Evolutionary conservation across 2,113 vertebrate species (phyloP), one percentile per base, ranked within the genome.

Genomic region (Herpailurus yagouaroundi): DNA sequence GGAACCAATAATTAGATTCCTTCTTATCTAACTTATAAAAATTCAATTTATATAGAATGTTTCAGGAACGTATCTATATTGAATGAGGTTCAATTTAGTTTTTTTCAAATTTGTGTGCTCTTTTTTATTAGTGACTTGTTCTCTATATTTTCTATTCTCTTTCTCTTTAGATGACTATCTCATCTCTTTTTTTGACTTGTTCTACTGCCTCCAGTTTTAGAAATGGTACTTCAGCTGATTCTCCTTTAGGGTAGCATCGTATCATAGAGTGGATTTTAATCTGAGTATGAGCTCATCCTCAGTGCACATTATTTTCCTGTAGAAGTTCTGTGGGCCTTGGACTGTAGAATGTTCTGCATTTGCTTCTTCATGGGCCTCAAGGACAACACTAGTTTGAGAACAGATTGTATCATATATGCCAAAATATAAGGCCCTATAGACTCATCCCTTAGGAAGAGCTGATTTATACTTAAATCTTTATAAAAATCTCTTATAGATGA

Each of bases 21-120:
- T 79, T 55, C 29, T 27, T 45, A 84, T 29, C 31, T 11, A 87
- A n/a, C 87, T 93, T 48, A 60, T 27, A 77, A 94, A 96, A 48
- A 19, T 45, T 73, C 57, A 38, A 23, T 69, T 88, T 23, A 60
- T 48, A 64, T 1, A 79, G 60, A 73, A 45, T 41, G 6, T 38
- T 95, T 68, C 19, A 68, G 73, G 79, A 76, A 88, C 27, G n/a
- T n/a, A 60, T 31, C 23, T 68, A 31, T 29, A 31, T 7, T 25
- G 77, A 80, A 33, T 76, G 57, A 57, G 6, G 13, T 5, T 68
- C 69, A 88, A 48, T 77, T 18, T 92, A 52, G 41, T n/a, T 88
- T 13, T 86, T 60, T 52, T 31, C 48, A 21, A 16, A 60, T 55
- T 1, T 41, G 27, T 31, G 21, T 36, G 25, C 74, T 57, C n/a